A percentile compares a stretch with the other conserved stretches of the same genome.
These are phyloP conservation scores for Gobio gobio DNA, from an alignment of 2,113 vertebrate species.

Conservation along the genomic window DNA sequence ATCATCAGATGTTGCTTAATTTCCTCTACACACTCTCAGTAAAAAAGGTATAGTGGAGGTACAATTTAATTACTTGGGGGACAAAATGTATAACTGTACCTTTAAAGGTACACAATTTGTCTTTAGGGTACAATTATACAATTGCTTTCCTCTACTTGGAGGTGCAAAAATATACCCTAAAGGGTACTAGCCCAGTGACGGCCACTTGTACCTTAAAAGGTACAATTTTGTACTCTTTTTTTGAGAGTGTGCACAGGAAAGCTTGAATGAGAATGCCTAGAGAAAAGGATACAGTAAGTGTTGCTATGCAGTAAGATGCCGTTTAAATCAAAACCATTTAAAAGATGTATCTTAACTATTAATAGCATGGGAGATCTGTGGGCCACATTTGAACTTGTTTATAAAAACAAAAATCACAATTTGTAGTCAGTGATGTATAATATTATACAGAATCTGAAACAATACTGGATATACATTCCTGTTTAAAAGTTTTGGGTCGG, in stretches of 20 bases:
- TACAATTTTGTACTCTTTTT: too few species aligned
- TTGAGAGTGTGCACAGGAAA: neutral
- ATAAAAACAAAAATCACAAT: too few species aligned
- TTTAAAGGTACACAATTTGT: too few species aligned
- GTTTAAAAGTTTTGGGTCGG: neutral
- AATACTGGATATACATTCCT: too few species aligned
- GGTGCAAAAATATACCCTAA: too few species aligned
- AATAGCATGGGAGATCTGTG: neutral
- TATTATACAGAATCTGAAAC: neutral
- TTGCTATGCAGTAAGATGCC: neutral
- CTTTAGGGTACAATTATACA: too few species aligned
- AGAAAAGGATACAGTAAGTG: neutral
- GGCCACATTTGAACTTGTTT: neutral
- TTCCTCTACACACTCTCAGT: constrained; percentile 47
- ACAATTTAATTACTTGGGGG: too few species aligned
- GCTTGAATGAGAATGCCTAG: neutral
- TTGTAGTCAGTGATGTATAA: neutral
- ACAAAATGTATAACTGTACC: too few species aligned
- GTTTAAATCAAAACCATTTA: neutral
- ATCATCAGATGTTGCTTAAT: constrained; percentile 75
- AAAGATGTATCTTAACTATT: neutral
- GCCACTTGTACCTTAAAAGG: too few species aligned
- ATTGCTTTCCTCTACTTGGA: too few species aligned
- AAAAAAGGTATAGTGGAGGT: too few species aligned
- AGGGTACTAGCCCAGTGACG: too few species aligned